Evolutionary conservation across 1,140 invertebrate species (phyloP), one percentile per base, ranked within the genome.

Genomic region (Drosophila persimilis): DNA sequence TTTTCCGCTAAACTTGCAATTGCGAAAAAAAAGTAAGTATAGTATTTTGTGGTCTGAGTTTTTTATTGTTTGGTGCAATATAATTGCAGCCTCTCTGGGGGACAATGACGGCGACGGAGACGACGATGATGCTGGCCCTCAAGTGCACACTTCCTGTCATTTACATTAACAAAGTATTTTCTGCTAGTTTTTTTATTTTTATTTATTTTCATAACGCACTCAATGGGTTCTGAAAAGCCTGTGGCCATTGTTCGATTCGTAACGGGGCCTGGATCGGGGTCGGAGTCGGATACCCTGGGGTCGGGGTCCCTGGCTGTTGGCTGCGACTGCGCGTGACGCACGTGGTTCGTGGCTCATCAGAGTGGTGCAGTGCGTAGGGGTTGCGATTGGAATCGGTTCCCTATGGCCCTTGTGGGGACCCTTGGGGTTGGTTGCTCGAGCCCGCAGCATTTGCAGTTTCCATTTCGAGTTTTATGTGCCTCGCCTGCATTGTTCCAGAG

Each of bases 61-160:
- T 60, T 46, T 8, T 24, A 57, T 70, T 69, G 35, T 39, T 39
- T 39, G 35, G 35, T 39, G 35, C 22, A 43, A 55, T 55, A 15
- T 63, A 73, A 64, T 73, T 73, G 71, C 71, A 73, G 60, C 47
- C 35, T 35, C 43, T 55, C 57, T 54, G 63, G 56, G 61, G 70
- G 44, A 20, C 53, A 9, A 39, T 44, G 56, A 13, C 59, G 57
- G 26, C 45, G 74, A 60, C 29, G 29, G 29, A 3, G 31, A 9
- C 8, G 31, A 11, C 35, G 11, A 39, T 39, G 35, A 13, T 39
- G 35, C 35, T 39, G 35, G 80, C 77, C 64, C 83, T 86, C 80
- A 85, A 85, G 80, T 85, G 80, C 81, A 81, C 77, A 81, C 76
- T 85, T 85, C 80, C 80, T 85, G 80, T 80, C 81, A 74, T 80